Evolutionary conservation across 2,797 vertebrate genomes (phyloP).

Genomic region (Anas flavirostris): DNA sequence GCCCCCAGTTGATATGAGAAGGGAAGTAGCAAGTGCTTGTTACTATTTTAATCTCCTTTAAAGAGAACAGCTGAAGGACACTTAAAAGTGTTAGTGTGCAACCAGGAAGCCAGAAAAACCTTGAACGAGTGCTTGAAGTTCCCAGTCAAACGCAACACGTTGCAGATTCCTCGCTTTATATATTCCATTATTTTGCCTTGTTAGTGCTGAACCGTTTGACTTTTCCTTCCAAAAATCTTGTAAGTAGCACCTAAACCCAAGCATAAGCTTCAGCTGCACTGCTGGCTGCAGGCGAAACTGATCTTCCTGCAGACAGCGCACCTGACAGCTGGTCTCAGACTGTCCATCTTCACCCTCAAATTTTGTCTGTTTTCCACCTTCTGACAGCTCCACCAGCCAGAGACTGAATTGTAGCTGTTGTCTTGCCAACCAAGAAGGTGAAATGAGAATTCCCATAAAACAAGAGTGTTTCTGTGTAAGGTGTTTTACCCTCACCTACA

Average conservation of each 20-base stretch:
- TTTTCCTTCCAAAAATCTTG: neutral
- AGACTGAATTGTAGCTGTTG: neutral
- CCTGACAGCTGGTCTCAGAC: neutral
- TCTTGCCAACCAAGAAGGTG: neutral
- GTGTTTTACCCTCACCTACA: neutral
- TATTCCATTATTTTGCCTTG: neutral
- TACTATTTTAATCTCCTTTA: conserved; percentile 22
- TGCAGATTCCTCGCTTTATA: neutral
- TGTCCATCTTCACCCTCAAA: neutral
- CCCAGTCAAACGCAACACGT: neutral
- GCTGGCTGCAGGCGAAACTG: neutral
- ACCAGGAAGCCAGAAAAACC: neutral
- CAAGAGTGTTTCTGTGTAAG: neutral
- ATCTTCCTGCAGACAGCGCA: neutral
- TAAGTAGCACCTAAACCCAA: neutral
- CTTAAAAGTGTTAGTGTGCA: neutral
- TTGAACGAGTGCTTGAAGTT: neutral
- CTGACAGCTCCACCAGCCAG: neutral
- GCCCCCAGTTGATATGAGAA: neutral
- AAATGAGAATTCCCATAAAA: neutral
- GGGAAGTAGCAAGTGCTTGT: neutral
- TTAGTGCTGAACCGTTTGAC: neutral
- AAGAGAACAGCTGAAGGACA: neutral
- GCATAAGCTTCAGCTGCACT: rapidly evolving
- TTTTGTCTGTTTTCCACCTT: neutral